A percentile compares a stretch with the other conserved stretches of the same genome.
Conservation (phyloP, 2,888 invertebrate genomes). For the Oscheius sp. region DNA sequence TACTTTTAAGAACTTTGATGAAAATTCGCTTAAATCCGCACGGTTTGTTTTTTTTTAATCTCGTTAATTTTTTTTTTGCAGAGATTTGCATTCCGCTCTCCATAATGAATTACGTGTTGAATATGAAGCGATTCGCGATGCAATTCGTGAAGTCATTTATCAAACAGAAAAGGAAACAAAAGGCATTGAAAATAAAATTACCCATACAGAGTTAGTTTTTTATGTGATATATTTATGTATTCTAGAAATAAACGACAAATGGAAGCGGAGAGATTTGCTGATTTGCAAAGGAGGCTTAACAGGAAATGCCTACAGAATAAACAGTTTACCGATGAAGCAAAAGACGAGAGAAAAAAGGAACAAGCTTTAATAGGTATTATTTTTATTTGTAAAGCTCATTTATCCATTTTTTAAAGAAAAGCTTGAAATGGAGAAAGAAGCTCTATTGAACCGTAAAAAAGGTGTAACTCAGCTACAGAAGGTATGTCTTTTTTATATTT, state of each 20-base stretch:
- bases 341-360: constrained; percentile 6
- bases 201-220: constrained; percentile 1
- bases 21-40: constrained; percentile 4
- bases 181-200: background rate
- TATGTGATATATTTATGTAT: background rate
- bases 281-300: background rate
- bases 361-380: constrained; percentile 2
- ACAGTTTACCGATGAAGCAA: constrained; percentile 13
- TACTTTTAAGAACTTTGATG: constrained; percentile 4
- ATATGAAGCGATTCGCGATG: background rate
- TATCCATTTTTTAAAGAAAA: too few relatives aligned
- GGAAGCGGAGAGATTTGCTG: constrained; percentile 9
- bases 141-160: background rate
- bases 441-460: background rate
- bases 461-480: background rate
- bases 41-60: background rate
- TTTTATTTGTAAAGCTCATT: too few relatives aligned
- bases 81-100: constrained; percentile 5
- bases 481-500: background rate
- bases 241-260: background rate
- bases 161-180: background rate
- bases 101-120: constrained; percentile 7
- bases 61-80: background rate
- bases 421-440: constrained; percentile 9
- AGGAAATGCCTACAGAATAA: background rate